A percentile compares a stretch with the other conserved stretches of the same genome.
Conservation (phyloP, 2,797 vertebrate genomes). For the Sus cebifrons region DNA sequence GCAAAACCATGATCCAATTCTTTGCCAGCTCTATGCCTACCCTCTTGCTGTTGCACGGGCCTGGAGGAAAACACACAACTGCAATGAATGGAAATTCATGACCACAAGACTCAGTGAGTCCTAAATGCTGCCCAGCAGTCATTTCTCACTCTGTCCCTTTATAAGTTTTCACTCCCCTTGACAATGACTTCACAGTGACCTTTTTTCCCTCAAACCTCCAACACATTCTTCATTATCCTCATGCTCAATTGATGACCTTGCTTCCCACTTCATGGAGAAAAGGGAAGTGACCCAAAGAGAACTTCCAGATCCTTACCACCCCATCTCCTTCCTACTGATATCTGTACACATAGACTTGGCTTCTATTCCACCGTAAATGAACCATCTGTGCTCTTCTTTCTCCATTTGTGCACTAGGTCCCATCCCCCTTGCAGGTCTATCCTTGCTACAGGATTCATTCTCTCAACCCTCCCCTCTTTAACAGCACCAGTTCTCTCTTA, state of each 20-base stretch:
- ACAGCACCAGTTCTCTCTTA: neutral
- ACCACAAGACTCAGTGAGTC: neutral
- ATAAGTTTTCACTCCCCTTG: neutral
- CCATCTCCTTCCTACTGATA: neutral
- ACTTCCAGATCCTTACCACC: neutral
- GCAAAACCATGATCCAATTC: neutral
- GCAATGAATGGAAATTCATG: neutral
- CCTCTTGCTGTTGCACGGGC: neutral
- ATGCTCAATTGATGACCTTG: constrained; percentile 37
- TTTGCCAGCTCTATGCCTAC: neutral
- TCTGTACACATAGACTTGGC: neutral
- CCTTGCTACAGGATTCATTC: neutral
- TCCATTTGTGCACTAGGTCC: neutral
- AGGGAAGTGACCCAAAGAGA: constrained; percentile 7
- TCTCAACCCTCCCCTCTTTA: neutral
- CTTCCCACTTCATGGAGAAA: constrained; percentile 5
- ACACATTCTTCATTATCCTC: neutral
- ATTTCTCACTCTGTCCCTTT: neutral
- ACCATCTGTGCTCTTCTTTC: neutral
- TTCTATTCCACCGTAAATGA: neutral
- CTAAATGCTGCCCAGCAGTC: neutral
- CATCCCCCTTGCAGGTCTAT: too few relatives aligned
- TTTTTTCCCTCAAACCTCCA: neutral
- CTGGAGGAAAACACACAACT: neutral
- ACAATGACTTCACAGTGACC: neutral